These are phyloP conservation scores for Pristionchus arcanus DNA, from an alignment of 2,888 invertebrate genomes.

Conservation along the genomic window DNA sequence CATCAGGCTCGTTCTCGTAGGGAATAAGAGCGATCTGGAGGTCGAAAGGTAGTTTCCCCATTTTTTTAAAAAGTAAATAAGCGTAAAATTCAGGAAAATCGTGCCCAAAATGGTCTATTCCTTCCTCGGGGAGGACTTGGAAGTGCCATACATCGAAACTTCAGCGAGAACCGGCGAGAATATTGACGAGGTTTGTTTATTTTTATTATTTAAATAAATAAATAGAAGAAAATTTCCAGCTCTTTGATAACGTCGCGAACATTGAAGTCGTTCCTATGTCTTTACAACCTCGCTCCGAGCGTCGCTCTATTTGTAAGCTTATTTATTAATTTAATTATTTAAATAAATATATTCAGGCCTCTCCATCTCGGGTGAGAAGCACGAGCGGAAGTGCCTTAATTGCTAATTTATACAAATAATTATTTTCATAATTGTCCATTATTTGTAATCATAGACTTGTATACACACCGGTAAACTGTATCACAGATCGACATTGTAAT, in stretches of 20 bases:
- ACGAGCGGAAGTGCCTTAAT: not conserved
- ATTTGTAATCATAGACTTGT: not conserved
- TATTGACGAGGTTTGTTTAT: constrained; percentile 64
- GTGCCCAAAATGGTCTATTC: not conserved
- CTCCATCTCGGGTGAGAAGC: constrained; percentile 38
- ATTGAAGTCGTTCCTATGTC: not conserved
- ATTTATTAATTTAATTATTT: constrained; percentile 9
- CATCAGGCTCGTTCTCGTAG: constrained; percentile 34
- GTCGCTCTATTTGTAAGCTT: constrained; percentile 3
- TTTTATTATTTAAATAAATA: not conserved
- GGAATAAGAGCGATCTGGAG: constrained; percentile 46
- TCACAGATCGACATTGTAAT: not conserved
- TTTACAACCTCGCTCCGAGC: not conserved
- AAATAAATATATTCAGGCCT: constrained; percentile 11
- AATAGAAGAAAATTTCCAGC: not conserved
- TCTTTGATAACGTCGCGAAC: not conserved
- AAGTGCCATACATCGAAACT: constrained; percentile 65
- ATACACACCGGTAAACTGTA: not conserved
- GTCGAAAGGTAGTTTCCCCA: not conserved
- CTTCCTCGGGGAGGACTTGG: constrained; percentile 57
- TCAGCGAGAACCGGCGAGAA: constrained; percentile 72
- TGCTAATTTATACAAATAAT: not conserved
- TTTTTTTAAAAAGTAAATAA: not conserved
- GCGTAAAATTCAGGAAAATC: not conserved
- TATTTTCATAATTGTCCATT: not conserved